Evolutionary conservation across 2,888 invertebrate species (phyloP), one percentile per base, ranked within the genome.

Genomic region (Balanococcus diminutus): DNA sequence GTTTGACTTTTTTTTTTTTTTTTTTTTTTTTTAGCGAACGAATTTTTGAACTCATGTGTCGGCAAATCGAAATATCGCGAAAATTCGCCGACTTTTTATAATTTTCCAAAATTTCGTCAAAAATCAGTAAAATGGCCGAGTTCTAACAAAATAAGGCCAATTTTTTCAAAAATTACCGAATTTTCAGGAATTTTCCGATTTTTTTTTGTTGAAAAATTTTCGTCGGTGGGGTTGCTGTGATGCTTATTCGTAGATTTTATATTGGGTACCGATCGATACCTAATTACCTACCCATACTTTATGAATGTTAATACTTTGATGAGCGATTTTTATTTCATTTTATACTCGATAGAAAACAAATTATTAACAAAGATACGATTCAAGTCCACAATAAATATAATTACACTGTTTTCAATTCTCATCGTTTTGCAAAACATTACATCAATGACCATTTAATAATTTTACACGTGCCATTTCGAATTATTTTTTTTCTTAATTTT

Each of bases 191-290:
- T n/a, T n/a, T n/a, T n/a, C n/a, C n/a, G n/a, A n/a, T n/a, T n/a
- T n/a, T n/a, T n/a, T n/a, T n/a, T n/a, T n/a, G n/a, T n/a, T 28
- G 28, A 36, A 32, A 36, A 79, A 19, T 32, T 36, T n/a, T n/a
- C n/a, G n/a, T n/a, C n/a, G n/a, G n/a, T n/a, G n/a, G n/a, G 75
- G 36, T 36, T 79, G 75, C 75, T 79, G 75, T 79, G 75, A 79
- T 79, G 75, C 11, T 36, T 79, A 36, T 32, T 79, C 19, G n/a
- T 79, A 67, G n/a, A 67, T 22, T 22, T 32, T 28, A 14, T 67
- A 67, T 3, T n/a, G n/a, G n/a, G n/a, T n/a, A n/a, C n/a, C n/a
- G n/a, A n/a, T n/a, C n/a, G n/a, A n/a, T n/a, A n/a, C n/a, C n/a
- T n/a, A n/a, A n/a, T n/a, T n/a, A n/a, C n/a, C n/a, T n/a, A n/a